Evolutionary conservation across 2,888 invertebrate genomes (phyloP).

Genomic region (Bembecia ichneumoniformis): DNA sequence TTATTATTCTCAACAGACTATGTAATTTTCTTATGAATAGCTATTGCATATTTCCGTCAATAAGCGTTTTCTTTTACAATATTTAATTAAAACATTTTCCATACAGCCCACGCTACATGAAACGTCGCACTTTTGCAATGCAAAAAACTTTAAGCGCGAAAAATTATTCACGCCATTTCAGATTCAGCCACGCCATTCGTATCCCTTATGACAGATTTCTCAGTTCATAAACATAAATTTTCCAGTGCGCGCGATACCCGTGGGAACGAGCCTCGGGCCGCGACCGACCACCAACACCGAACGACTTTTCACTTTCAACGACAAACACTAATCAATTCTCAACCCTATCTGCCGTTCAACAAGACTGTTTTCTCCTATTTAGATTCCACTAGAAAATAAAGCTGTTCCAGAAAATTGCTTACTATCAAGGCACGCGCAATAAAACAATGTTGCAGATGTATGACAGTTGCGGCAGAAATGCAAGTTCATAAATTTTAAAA

Average conservation of each 20-base stretch:
- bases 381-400: conserved; percentile 49
- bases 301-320: conserved; percentile 63
- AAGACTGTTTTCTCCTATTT: conserved; percentile 16
- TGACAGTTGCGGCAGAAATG: conserved; percentile 27
- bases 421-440: conserved; percentile 40
- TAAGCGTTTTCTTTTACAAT: conserved; percentile 6
- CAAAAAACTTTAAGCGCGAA: conserved; percentile 38
- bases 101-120: not conserved
- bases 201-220: conserved; percentile 70
- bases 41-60: too few relatives aligned
- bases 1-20: too few relatives aligned
- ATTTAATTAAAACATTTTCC: conserved; percentile 7
- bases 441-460: conserved; percentile 50
- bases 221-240: conserved; percentile 70
- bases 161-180: conserved; percentile 67
- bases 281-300: conserved; percentile 62
- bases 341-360: conserved; percentile 18
- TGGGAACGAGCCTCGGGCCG: conserved; percentile 59
- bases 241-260: conserved; percentile 61
- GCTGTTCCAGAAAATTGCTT: conserved; percentile 55
- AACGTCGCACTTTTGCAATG: conserved; percentile 11
- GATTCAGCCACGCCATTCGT: conserved; percentile 54
- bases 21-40: too few relatives aligned
- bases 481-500: conserved; percentile 45
- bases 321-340: conserved; percentile 18